A percentile compares a stretch with the other conserved stretches of the same genome.
These are phyloP conservation scores for Xenops minutus DNA, from an alignment of 2,797 vertebrate genomes.

Conservation along the genomic window DNA sequence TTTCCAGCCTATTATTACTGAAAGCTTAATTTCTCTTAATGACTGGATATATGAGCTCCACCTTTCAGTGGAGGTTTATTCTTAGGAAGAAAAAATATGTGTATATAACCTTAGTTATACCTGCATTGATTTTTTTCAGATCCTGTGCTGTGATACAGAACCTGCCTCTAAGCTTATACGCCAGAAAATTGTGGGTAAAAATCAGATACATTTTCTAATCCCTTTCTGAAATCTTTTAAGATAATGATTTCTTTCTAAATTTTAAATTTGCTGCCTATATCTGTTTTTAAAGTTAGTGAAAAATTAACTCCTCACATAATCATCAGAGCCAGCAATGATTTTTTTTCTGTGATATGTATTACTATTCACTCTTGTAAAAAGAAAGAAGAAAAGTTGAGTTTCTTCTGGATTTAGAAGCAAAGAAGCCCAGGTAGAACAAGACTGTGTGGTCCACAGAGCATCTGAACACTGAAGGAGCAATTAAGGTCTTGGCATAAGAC, in stretches of 20 bases:
- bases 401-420: not conserved
- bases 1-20: not conserved
- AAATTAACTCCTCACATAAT: not conserved
- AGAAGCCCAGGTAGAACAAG: not conserved
- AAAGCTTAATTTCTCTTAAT: not conserved
- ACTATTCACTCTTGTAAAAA: no score
- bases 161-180: not conserved
- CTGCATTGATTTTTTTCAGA: not conserved
- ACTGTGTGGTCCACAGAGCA: not conserved
- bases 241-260: not conserved
- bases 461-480: not conserved
- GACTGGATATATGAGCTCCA: not conserved
- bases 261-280: not conserved
- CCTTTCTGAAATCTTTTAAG: not conserved
- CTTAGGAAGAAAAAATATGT: not conserved
- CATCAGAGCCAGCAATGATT: not conserved
- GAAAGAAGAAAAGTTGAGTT: not conserved
- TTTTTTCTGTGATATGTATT: not conserved
- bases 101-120: not conserved
- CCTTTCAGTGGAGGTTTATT: not conserved
- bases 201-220: not conserved
- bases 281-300: not conserved
- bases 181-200: not conserved
- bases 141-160: not conserved
- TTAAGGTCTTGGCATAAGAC: not conserved